Conservation (phyloP, 2,797 vertebrate species). For the Stomatorhinus walkeri region DNA sequence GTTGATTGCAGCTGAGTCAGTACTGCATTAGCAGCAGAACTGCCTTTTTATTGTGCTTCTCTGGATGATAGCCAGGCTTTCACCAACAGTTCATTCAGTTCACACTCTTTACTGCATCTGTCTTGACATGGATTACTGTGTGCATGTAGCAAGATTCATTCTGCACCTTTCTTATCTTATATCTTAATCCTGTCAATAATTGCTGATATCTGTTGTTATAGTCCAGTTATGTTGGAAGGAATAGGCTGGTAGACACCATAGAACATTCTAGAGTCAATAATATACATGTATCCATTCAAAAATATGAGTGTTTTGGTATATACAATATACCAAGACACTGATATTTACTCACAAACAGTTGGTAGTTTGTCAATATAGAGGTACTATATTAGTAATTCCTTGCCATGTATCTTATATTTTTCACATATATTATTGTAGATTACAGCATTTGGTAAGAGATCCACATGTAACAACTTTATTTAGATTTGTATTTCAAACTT, state of each 20-base stretch:
- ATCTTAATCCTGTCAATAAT: slow-evolving; percentile 40
- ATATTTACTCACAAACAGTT: slow-evolving; percentile 7
- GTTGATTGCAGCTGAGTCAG: slow-evolving; percentile 26
- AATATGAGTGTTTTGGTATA: not conserved
- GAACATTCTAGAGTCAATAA: slow-evolving; percentile 20
- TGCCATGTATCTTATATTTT: slow-evolving; percentile 1
- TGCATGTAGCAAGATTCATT: slow-evolving; percentile 36
- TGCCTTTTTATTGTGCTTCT: slow-evolving; percentile 17
- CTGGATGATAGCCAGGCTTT: slow-evolving; percentile 22
- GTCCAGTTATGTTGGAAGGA: slow-evolving; percentile 40
- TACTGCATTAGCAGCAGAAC: slow-evolving; percentile 25
- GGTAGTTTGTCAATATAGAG: not conserved
- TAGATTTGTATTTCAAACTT: slow-evolving; percentile 6
- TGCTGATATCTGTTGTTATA: slow-evolving; percentile 32
- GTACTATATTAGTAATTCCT: not conserved
- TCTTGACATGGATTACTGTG: slow-evolving; percentile 46
- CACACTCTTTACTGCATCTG: slow-evolving; percentile 19
- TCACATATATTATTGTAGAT: not conserved
- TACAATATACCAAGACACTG: slow-evolving; percentile 7
- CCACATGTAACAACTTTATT: not conserved
- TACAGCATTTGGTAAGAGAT: slow-evolving; percentile 12
- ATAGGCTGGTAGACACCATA: slow-evolving; percentile 36
- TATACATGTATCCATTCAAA: slow-evolving; percentile 15
- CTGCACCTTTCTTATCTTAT: slow-evolving; percentile 29
- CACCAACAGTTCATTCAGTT: slow-evolving; percentile 26